Evolutionary conservation across 2,888 invertebrate species (phyloP).

Genomic region (Chrysolina haemoptera): DNA sequence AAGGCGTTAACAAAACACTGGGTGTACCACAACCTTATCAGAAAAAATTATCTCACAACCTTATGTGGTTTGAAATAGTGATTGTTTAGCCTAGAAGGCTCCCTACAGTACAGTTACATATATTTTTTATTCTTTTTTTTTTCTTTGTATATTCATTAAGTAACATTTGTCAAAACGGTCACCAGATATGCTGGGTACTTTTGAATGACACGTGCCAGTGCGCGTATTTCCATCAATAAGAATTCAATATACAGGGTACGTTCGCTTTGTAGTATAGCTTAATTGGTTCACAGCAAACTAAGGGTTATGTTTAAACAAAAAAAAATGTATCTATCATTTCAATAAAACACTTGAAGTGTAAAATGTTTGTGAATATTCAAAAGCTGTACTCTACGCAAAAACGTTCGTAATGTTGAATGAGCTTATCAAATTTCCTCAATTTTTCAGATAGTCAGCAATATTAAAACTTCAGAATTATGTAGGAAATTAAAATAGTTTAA

Average conservation of each 20-base stretch:
- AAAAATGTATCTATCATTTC: too few species aligned
- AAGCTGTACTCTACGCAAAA: too few species aligned
- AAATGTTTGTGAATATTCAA: too few species aligned
- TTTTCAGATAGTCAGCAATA: constrained; percentile 5
- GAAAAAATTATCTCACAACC: constrained; percentile 66
- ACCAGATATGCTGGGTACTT: constrained; percentile 37
- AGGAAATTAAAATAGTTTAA: neutral
- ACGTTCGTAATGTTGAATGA: too few species aligned
- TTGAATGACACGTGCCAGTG: constrained; percentile 37
- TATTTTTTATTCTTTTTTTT: constrained; percentile 49
- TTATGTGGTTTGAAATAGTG: constrained; percentile 64
- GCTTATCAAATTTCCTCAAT: constrained; percentile 3
- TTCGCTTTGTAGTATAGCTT: neutral
- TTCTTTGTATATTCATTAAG: constrained; percentile 48
- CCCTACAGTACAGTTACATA: constrained; percentile 57
- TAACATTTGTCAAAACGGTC: constrained; percentile 50
- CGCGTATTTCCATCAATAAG: constrained; percentile 28
- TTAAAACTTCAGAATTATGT: neutral
- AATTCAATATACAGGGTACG: constrained; percentile 29
- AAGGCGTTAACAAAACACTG: constrained; percentile 4
- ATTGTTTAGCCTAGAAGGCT: constrained; percentile 62
- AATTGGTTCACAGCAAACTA: neutral
- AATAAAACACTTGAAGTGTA: too few species aligned
- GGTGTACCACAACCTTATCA: neutral
- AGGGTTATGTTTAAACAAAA: too few species aligned